Evolutionary conservation across 2,113 vertebrate species (phyloP).

Genomic region (Caranx melampygus): DNA sequence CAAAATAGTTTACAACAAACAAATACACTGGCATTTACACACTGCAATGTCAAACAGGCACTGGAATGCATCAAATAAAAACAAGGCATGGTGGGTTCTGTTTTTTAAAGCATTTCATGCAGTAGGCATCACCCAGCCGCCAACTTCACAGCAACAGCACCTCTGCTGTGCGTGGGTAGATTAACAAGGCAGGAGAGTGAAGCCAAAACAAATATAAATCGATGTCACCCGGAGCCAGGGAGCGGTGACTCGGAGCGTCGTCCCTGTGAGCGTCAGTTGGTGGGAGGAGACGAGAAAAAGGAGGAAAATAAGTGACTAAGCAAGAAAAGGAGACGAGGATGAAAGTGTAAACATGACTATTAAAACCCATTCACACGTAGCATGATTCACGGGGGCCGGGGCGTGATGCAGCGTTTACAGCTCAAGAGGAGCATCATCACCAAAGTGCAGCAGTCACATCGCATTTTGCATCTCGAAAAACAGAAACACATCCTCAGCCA

Average conservation of each 20-base stretch:
- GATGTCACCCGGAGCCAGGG: conserved; percentile 9
- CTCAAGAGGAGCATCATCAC: neutral
- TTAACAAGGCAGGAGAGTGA: conserved; percentile 27
- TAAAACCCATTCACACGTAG: conserved; percentile 26
- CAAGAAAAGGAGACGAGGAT: neutral
- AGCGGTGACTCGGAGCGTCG: conserved; percentile 11
- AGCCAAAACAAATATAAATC: conserved; percentile 46
- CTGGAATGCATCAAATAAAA: neutral
- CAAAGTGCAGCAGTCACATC: neutral
- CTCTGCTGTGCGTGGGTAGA: conserved; percentile 24
- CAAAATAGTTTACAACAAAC: neutral
- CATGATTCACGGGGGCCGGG: conserved; percentile 29
- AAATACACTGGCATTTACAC: neutral
- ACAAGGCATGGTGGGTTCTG: neutral
- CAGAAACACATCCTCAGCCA: neutral
- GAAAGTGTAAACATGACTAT: conserved; percentile 38
- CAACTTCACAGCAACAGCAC: conserved; percentile 1
- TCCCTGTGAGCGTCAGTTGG: conserved; percentile 25
- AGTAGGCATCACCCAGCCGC: neutral
- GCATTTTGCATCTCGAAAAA: neutral
- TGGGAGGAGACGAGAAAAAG: conserved; percentile 38
- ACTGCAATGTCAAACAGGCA: neutral
- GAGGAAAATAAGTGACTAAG: conserved; percentile 47
- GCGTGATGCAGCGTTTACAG: neutral
- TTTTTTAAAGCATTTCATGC: conserved; percentile 4